A percentile compares a stretch with the other conserved stretches of the same genome.
These are phyloP conservation scores for Sylvilagus floridanus DNA, from an alignment of 2,797 vertebrate species.

Conservation along the genomic window DNA sequence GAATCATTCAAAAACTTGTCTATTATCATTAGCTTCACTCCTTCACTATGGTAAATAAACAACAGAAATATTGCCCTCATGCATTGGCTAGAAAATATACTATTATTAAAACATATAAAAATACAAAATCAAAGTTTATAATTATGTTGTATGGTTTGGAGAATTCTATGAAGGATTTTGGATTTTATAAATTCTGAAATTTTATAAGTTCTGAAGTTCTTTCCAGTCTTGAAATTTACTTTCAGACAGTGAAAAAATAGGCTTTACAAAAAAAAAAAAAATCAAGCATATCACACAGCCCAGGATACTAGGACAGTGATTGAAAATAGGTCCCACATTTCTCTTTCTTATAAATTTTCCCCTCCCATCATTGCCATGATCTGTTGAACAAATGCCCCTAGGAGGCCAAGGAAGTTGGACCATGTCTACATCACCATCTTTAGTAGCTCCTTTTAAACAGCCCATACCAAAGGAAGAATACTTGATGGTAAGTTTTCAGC, in stretches of 20 bases:
- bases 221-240: constrained; percentile 1
- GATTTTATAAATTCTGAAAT: constrained; percentile 39
- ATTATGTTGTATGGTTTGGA: neutral
- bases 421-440: neutral
- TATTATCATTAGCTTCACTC: neutral
- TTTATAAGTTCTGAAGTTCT: neutral
- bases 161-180: neutral
- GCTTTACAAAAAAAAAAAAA: neutral
- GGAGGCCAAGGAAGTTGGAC: neutral
- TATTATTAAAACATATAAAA: neutral
- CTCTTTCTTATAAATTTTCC: neutral
- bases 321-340: neutral
- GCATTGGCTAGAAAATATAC: neutral
- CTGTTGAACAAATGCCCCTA: neutral
- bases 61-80: neutral
- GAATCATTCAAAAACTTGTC: neutral
- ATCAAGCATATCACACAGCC: neutral
- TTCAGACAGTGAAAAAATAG: neutral
- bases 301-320: neutral
- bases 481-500: neutral
- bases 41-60: neutral
- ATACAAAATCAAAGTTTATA: neutral
- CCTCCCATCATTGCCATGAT: neutral
- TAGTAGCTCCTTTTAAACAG: neutral
- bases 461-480: neutral